Evolutionary conservation across 2,797 vertebrate species (phyloP).

Genomic region (Carcharodon carcharias): DNA sequence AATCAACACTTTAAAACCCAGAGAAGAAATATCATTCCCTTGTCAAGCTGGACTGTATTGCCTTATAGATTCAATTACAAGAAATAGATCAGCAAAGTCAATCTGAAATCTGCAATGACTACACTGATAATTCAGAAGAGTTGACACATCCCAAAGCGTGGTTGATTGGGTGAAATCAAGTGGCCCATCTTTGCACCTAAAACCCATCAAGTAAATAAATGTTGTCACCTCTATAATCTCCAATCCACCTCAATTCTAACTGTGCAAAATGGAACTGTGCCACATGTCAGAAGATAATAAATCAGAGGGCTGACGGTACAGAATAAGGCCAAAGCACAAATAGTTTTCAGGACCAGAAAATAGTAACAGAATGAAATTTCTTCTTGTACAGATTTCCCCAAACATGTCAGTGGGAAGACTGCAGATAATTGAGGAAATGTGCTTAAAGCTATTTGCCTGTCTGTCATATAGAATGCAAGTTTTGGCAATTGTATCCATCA

Average conservation of each 20-base stretch:
- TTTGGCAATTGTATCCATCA: not conserved
- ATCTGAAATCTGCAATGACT: not conserved
- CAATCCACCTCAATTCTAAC: not conserved
- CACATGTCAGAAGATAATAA: not conserved
- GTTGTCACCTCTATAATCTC: not conserved
- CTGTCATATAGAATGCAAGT: not conserved
- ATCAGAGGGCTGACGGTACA: not conserved
- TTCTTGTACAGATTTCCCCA: not conserved
- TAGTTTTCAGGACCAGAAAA: conserved; percentile 8
- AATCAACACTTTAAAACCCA: not conserved
- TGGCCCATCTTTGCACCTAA: not conserved
- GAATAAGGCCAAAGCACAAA: not conserved
- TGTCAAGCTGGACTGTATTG: not conserved
- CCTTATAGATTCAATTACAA: not conserved
- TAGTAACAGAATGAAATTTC: not conserved
- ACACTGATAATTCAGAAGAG: not conserved
- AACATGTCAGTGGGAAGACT: not conserved
- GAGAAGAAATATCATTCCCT: not conserved
- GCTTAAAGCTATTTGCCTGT: not conserved
- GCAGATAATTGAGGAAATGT: not conserved
- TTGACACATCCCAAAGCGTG: not conserved
- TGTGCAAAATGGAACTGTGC: not conserved
- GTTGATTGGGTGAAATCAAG: not conserved
- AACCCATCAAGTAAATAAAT: not conserved
- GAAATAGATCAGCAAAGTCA: not conserved